These are phyloP conservation scores for Noturus placidus DNA, from an alignment of 2,113 vertebrate genomes.

Conservation along the genomic window DNA sequence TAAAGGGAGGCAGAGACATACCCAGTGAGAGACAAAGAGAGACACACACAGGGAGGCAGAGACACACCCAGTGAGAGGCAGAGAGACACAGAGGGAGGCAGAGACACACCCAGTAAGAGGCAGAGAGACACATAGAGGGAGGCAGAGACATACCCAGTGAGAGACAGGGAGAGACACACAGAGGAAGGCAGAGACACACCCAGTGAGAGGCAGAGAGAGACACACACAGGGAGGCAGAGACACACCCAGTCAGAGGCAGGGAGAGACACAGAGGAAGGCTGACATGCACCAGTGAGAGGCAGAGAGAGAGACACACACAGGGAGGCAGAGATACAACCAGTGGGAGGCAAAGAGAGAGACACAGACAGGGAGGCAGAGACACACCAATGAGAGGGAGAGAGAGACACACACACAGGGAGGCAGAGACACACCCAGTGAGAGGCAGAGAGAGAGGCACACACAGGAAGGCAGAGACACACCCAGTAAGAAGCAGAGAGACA, in stretches of 20 bases:
- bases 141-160: no score
- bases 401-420: neutral
- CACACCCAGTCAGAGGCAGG: neutral
- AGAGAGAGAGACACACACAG: neutral
- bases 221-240: neutral
- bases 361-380: neutral
- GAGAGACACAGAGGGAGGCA: neutral
- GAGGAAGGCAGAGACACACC: neutral
- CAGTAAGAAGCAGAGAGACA: no score
- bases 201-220: neutral
- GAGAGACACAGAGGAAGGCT: neutral
- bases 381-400: neutral
- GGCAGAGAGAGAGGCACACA: neutral
- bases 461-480: no score
- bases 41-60: no score
- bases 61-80: neutral
- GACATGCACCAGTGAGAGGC: neutral
- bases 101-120: neutral
- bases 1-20: neutral
- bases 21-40: no score
- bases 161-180: no score
- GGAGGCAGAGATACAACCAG: no score
- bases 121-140: no score
- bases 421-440: no score
- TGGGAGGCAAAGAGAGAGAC: neutral